Evolutionary conservation across 1,140 invertebrate species (phyloP), one percentile per base, ranked within the genome.

Genomic region (Zaprionus camerounensis): DNA sequence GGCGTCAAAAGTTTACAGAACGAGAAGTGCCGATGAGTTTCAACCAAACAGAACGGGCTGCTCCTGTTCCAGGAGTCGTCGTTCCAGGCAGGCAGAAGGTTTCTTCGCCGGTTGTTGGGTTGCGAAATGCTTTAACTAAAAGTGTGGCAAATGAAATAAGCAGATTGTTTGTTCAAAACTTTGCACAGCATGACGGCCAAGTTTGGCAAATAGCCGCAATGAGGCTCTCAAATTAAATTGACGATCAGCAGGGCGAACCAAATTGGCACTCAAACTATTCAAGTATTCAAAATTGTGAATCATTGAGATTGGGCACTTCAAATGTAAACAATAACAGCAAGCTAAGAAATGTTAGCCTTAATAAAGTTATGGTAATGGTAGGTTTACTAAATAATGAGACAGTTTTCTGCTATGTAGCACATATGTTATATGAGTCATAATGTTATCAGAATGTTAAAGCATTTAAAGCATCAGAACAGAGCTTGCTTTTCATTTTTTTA

Each of bases 101-200:
- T 80, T 81, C 79, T 65, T 71, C 75, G 78, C 59, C 55, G 57
- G 22, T 71, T 71, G 68, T 68, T 78, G 77, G 62, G 46, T 34
- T 34, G 31, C 51, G 71, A 84, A 80, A 55, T 83, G 73, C 77
- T 77, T 64, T 55, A 71, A 81, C 80, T 82, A 68, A 80, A 81
- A 76, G 76, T 70, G 69, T 73, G 41, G 65, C 70, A 79, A 80
- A 62, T 51, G 51, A 69, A 57, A 72, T 67, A 66, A 49, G 55
- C 69, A 71, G 67, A 77, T 80, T 82, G 79, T 81, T 88, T 76
- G 46, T 65, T 44, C 38, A 70, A 75, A 87, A 83, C 63, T 80
- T 77, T 64, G 11, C 38, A 56, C 26, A 65, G 12, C 59, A 53
- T 68, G 41, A 9, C 68, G 58, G 41, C 24, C 28, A 46, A 56